phyloP scores from a whole-genome alignment of 1,140 invertebrate genomes.

The Samia ricini region DNA sequence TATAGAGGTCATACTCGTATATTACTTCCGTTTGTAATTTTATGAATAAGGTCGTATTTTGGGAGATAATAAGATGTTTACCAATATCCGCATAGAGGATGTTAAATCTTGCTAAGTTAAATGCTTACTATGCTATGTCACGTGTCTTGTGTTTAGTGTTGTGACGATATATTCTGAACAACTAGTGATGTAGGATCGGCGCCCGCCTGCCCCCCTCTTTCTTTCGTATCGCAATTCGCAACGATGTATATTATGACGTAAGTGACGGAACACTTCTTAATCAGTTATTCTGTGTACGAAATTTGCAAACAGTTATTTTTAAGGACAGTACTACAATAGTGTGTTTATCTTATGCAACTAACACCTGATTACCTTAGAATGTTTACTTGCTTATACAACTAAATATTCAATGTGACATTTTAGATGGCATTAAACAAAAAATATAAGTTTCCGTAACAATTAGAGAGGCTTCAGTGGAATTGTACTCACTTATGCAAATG shows the following conservation, averaged over 20 bases:
- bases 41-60: too few species aligned
- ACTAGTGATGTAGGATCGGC: slow-evolving; percentile 6
- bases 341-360: slow-evolving; percentile 17
- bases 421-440: too few species aligned
- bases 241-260: slow-evolving; percentile 39
- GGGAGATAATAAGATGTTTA: too few species aligned
- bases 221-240: slow-evolving; percentile 19
- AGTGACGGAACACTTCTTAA: slow-evolving; percentile 47
- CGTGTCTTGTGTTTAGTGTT: background rate
- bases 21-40: too few species aligned
- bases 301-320: slow-evolving; percentile 49
- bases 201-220: slow-evolving; percentile 38
- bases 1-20: background rate
- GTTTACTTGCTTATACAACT: too few species aligned
- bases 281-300: slow-evolving; percentile 52
- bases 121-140: background rate
- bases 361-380: too few species aligned
- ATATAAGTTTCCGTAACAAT: too few species aligned
- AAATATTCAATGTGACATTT: too few species aligned
- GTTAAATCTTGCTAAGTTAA: too few species aligned
- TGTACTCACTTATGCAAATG: too few species aligned
- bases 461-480: too few species aligned
- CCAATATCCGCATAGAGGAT: too few species aligned
- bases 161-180: background rate
- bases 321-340: slow-evolving; percentile 47